Percentiles rank a stretch among this genome's conserved stretches.
Evolutionary conservation across 2,113 vertebrate genomes (phyloP).

Genomic region (Hymenochirus boettgeri): DNA sequence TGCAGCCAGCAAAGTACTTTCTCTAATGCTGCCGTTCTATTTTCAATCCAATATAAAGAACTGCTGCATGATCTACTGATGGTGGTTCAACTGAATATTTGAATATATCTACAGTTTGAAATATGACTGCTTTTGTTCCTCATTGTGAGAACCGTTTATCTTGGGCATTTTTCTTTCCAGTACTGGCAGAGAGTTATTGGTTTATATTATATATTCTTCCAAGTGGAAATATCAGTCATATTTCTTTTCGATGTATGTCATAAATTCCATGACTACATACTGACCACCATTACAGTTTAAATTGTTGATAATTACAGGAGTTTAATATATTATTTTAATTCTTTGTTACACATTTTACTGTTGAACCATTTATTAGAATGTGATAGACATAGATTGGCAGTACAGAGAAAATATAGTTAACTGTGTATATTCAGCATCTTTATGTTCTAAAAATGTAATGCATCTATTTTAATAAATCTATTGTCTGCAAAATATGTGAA

Average conservation of each 20-base stretch:
- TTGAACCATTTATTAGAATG: too few species aligned
- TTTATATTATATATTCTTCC: constrained; percentile 36
- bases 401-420: too few species aligned
- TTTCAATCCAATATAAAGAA: constrained; percentile 27
- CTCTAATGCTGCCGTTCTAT: constrained; percentile 3
- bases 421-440: too few species aligned
- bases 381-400: too few species aligned
- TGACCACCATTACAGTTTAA: constrained; percentile 11
- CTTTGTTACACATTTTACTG: too few species aligned
- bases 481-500: too few species aligned
- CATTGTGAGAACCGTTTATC: constrained; percentile 37
- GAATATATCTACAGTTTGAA: constrained; percentile 33
- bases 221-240: constrained; percentile 37
- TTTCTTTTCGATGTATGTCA: constrained; percentile 25
- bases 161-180: constrained; percentile 15
- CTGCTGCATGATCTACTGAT: constrained; percentile 27
- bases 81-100: constrained; percentile 33
- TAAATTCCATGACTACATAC: constrained; percentile 15
- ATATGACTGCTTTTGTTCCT: constrained; percentile 40
- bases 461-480: too few species aligned
- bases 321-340: not conserved
- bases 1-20: constrained; percentile 2
- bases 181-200: constrained; percentile 33
- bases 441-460: too few species aligned
- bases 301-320: constrained; percentile 7